Evolutionary conservation across 2,797 vertebrate species (phyloP), one percentile per base, ranked within the genome.

Genomic region (Hoplostethus mediterraneus): DNA sequence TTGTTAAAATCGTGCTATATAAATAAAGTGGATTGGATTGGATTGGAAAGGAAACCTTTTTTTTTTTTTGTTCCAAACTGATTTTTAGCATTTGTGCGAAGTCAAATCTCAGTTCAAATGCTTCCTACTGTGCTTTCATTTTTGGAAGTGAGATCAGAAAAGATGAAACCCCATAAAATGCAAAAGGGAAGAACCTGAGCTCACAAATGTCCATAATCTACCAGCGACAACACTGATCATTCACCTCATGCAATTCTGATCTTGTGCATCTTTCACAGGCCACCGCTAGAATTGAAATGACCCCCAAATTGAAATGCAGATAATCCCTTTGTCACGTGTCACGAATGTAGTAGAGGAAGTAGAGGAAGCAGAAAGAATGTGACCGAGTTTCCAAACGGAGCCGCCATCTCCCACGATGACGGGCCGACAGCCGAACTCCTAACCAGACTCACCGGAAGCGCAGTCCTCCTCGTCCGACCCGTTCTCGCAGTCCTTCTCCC

Each of bases 401-500:
- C 33, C 33, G 28, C 28, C 25, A 1, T 42, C 42, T 48, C 12
- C 17, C 17, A 40, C 49, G 13, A 54, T 0, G 13, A 54, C 0
- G 57, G 53, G 57, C 52, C 25, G 60, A 63, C 36, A n/a, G 54
- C 5, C n/a, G 1, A n/a, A n/a, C 38, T 70, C 28, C 40, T 4
- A 8, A 51, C 33, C 33, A 51, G 47, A 95, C 97, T 96, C 89
- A 99, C 98, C 95, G 57, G 96, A 94, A 3, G 95, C 94, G 36
- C 98, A 99, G 80, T 95, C 96, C 47, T 96, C 95, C 86, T 99
- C 98, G 1, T 99, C 98, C 0, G 94, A 90, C 13, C 97, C 97
- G 0, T 95, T 98, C 88, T 98, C 97, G 5, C 98, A 99, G 59
- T 99, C 98, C 91, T 92, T 96, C 93, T 99, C 97, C 0, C 98